Evolutionary conservation across 1,140 invertebrate species (phyloP), one percentile per base, ranked within the genome.

Genomic region (Orussus abietinus): DNA sequence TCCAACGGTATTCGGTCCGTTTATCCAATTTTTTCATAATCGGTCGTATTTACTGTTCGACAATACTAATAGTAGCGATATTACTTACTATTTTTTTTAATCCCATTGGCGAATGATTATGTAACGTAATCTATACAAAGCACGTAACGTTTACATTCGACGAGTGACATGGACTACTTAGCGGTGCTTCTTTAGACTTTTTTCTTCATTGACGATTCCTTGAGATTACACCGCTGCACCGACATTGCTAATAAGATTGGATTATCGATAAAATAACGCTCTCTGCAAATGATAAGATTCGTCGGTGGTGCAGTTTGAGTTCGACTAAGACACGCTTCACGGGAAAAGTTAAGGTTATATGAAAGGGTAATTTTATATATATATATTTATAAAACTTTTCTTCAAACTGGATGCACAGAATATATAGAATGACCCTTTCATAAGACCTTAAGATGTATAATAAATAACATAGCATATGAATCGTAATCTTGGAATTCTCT

Each of bases 1-100:
- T 25, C 9, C 37, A 12, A 11, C 18, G 11, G 33, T 11, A 22
- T 22, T 28, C 34, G 33, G 35, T 42, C 28, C 19, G 5, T 38
- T 32, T 33, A 30, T 15, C 5, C 5, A 9, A 1, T n/a, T n/a
- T n/a, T 17, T 13, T 22, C 9, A 2, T 5, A 11, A 11, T 29
- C 28, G 34, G 32, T 32, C 15, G 36, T 34, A 25, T 28, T 32
- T 25, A 34, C 36, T 35, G 21, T 34, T 42, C 36, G 20, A 13
- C 31, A 11, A 20, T 20, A 20, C 29, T 13, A 21, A 7, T 13
- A 26, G 20, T 13, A 26, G 10, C 18, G 22, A 37, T 30, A 32
- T 35, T 38, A 32, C 29, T 45, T 34, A 25, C 9, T 18, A 21
- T 9, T 15, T 3, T 9, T 10, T 4, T 5, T 14, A 9, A 26